Evolutionary conservation across 2,888 invertebrate genomes (phyloP).

Genomic region (Apamea monoglypha): DNA sequence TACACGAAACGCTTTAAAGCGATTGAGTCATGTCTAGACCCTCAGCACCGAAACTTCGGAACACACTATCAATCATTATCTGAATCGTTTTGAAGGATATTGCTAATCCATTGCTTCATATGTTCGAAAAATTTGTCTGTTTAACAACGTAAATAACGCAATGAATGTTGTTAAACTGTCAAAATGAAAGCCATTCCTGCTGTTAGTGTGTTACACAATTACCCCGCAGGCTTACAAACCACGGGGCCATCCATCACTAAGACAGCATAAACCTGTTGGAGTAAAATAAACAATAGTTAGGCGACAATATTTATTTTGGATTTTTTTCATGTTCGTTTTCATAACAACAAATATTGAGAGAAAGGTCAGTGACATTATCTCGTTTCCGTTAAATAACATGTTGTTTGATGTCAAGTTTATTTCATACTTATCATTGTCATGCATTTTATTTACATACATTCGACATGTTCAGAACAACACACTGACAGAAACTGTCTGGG

Average conservation of each 20-base stretch:
- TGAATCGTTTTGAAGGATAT: not conserved
- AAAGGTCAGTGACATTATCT: slow-evolving; percentile 22
- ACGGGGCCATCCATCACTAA: not conserved
- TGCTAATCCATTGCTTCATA: not conserved
- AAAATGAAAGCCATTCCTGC: not conserved
- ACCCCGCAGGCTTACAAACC: not conserved
- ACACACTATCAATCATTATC: not conserved
- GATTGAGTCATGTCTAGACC: not conserved
- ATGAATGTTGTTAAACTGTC: not conserved
- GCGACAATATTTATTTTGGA: slow-evolving; percentile 7
- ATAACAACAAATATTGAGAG: slow-evolving; percentile 9
- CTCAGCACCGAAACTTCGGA: not conserved
- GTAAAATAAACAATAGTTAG: slow-evolving; percentile 21
- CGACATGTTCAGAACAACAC: too few species aligned
- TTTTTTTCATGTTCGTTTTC: slow-evolving; percentile 2
- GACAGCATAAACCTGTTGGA: not conserved
- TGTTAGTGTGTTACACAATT: not conserved
- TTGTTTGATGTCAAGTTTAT: slow-evolving; percentile 33
- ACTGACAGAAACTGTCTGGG: not conserved
- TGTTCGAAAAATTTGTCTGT: not conserved
- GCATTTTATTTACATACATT: not conserved
- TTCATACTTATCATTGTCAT: not conserved
- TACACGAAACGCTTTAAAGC: not conserved
- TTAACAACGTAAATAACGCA: not conserved
- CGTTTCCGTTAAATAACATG: slow-evolving; percentile 3